Evolutionary conservation across 2,797 vertebrate species (phyloP).

Genomic region (Alfaro cultratus): DNA sequence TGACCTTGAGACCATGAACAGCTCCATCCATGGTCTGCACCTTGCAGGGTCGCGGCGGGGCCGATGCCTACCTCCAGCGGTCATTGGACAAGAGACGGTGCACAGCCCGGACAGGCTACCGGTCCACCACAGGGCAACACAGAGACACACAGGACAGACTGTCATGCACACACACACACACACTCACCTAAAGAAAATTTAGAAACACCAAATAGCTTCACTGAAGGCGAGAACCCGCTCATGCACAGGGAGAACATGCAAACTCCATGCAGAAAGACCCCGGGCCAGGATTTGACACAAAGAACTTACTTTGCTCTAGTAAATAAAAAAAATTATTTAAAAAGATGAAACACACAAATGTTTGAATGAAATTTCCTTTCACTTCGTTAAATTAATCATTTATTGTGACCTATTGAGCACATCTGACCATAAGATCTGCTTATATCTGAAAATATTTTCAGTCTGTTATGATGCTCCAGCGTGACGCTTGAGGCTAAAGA

Average conservation of each 20-base stretch:
- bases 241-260: neutral
- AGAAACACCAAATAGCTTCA: neutral
- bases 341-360: neutral
- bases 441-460: neutral
- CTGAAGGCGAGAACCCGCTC: neutral
- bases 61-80: neutral
- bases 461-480: neutral
- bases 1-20: no score
- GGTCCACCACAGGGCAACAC: neutral
- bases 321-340: neutral
- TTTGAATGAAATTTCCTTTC: neutral
- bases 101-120: neutral
- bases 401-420: neutral
- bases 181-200: neutral
- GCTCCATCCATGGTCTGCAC: neutral
- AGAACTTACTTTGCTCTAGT: neutral
- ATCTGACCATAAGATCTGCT: neutral
- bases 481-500: neutral
- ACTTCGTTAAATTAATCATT: neutral
- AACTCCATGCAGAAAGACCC: neutral
- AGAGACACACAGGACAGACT: neutral
- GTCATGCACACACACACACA: no score
- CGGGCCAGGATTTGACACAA: neutral
- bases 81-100: neutral
- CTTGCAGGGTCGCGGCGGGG: no score